Evolutionary conservation across 2,113 vertebrate species (phyloP).

Genomic region (Onychorhynchus coronatus): DNA sequence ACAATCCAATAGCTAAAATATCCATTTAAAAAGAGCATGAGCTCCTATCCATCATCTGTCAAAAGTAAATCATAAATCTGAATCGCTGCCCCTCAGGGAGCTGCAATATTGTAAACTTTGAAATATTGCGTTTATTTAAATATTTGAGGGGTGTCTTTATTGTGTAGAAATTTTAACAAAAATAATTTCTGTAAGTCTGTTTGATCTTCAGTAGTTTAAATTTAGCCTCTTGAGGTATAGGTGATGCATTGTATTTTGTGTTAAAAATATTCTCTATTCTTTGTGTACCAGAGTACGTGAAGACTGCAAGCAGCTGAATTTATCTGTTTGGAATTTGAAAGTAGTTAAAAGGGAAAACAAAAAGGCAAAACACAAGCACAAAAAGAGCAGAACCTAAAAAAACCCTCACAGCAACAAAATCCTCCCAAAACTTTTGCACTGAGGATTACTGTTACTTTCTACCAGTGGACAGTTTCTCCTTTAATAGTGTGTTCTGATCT

Average conservation of each 20-base stretch:
- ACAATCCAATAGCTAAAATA: neutral
- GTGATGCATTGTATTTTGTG: neutral
- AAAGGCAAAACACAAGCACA: neutral
- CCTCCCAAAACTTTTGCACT: fast-evolving
- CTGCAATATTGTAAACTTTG: neutral
- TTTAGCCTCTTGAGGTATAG: neutral
- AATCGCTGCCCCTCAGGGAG: neutral
- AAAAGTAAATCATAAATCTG: neutral
- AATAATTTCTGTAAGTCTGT: neutral
- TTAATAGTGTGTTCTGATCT: neutral
- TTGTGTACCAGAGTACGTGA: neutral
- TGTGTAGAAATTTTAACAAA: neutral
- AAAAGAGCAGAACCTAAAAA: neutral
- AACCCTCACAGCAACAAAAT: neutral
- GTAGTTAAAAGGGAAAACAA: neutral
- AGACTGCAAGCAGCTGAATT: neutral
- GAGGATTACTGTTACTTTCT: neutral
- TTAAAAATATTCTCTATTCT: neutral
- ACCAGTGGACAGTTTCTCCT: neutral
- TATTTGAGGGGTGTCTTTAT: neutral
- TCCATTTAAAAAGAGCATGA: neutral
- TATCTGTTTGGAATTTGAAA: neutral
- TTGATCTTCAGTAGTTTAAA: neutral
- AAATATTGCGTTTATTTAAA: neutral
- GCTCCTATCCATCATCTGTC: neutral